A percentile compares a stretch with the other conserved stretches of the same genome.
phyloP scores from a whole-genome alignment of 2,888 invertebrate genomes.

The Laspeyria flexula region DNA sequence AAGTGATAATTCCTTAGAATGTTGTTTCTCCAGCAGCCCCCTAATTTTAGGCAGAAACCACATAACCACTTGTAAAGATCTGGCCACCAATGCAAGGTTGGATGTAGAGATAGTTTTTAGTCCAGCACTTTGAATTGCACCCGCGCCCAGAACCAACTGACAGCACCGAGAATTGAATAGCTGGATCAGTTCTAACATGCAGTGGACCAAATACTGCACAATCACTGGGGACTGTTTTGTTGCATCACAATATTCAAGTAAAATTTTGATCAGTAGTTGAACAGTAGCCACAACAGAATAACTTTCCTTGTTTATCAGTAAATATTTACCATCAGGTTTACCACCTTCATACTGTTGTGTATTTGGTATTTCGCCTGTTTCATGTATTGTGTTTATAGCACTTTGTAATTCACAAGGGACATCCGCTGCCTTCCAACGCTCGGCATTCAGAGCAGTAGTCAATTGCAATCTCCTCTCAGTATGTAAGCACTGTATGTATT shows the following conservation, averaged over 20 bases:
- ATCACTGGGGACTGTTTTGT: slow-evolving; percentile 92
- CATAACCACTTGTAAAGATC: slow-evolving; percentile 92
- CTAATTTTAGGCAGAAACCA: slow-evolving; percentile 92
- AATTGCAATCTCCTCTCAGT: slow-evolving; percentile 94
- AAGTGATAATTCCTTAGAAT: slow-evolving; percentile 78
- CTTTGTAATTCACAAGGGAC: slow-evolving; percentile 96
- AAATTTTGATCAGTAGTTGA: slow-evolving; percentile 94
- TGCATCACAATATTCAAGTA: slow-evolving; percentile 96
- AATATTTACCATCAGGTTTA: slow-evolving; percentile 82
- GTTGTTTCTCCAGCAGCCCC: slow-evolving; percentile 88
- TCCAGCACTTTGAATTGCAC: slow-evolving; percentile 97
- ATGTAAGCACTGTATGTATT: slow-evolving; percentile 96
- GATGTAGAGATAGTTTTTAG: slow-evolving; percentile 97
- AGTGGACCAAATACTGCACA: slow-evolving; percentile 92
- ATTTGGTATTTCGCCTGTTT: slow-evolving; percentile 79
- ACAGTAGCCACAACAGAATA: slow-evolving; percentile 93
- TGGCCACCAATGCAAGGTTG: slow-evolving; percentile 94
- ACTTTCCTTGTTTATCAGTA: slow-evolving; percentile 89
- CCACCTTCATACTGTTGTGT: slow-evolving; percentile 66
- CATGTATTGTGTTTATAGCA: slow-evolving; percentile 90
- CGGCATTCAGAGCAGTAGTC: slow-evolving; percentile 93
- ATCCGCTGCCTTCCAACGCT: slow-evolving; percentile 97
- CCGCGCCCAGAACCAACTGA: slow-evolving; percentile 98
- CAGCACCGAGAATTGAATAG: slow-evolving; percentile 95
- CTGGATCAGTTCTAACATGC: slow-evolving; percentile 95